Base-by-base conservation (phyloP, 2,113 vertebrate genomes). In the Rhabdornis inornatus region DNA sequence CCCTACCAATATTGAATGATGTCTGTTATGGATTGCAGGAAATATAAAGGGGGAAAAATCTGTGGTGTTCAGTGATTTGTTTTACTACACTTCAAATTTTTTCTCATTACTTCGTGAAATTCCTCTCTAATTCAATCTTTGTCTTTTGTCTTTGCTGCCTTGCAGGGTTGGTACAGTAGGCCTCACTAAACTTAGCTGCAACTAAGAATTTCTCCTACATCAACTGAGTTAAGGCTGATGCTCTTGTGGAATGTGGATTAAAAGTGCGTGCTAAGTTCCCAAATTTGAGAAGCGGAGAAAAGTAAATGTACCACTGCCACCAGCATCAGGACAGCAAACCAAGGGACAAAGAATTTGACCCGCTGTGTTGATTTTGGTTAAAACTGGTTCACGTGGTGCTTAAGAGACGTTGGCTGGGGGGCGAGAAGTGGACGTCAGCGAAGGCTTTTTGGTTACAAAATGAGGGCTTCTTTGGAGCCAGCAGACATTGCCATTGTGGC, bases 121-220 rank as follows among this genome's bases (percentile, higher is more conserved):
- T 96, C 97, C 96, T 94, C 97, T 98, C 98, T 98, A 98, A 98
- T 98, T 98, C 97, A 98, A 97, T 98, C 97, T 98, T 98, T 98
- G 97, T 98, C 98, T 98, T 98, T 98, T 99, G 98, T 99, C 97
- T 99, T 99, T 99, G 98, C 98, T 99, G 98, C 99, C 98, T 99
- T 99, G 98, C 99, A 99, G 99, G 99, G 99, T 98, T 98, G 98
- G 96, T 98, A 98, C 98, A 98, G 97, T 99, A 99, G 98, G 97
- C 98, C 98, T 98, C 98, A 98, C 98, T 98, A 98, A 98, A 99
- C 98, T 98, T 98, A 97, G 97, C 98, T 97, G 97, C 98, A 98
- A 97, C 98, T 98, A 98, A 99, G 98, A 98, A 98, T 98, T 97
- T 97, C 97, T 98, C 98, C 98, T 99, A 98, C 98, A 96, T 98